Percentiles rank a stretch among this genome's conserved stretches.
Evolutionary conservation across 2,888 invertebrate species (phyloP).

Genomic region (Crocallis elinguaria): DNA sequence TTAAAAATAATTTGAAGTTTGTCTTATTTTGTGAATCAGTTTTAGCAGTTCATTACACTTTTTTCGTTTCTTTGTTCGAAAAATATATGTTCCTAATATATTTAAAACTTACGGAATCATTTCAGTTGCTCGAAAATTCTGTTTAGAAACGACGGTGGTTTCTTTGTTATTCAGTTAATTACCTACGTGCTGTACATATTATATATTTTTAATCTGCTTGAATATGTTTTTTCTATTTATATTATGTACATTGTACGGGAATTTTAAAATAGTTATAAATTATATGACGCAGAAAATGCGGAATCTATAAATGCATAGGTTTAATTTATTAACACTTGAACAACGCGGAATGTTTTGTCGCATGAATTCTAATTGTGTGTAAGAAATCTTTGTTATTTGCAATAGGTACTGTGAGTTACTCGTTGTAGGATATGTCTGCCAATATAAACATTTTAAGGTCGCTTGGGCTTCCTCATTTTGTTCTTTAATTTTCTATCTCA

Average conservation of each 20-base stretch:
- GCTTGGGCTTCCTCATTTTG: slow-evolving; percentile 47
- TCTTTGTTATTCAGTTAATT: background rate
- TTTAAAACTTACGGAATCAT: too few species aligned
- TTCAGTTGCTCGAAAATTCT: too few species aligned
- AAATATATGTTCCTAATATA: too few species aligned
- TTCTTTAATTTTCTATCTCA: slow-evolving; percentile 47
- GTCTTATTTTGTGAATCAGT: slow-evolving; percentile 1
- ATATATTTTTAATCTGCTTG: background rate
- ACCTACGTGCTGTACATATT: too few species aligned
- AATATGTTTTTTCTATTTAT: background rate
- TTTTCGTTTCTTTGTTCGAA: slow-evolving; percentile 26
- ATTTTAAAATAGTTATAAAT: background rate
- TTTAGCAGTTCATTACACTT: slow-evolving; percentile 43
- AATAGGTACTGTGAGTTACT: slow-evolving; percentile 20
- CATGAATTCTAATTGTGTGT: slow-evolving; percentile 40
- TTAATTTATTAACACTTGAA: slow-evolving; percentile 31
- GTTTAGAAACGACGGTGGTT: background rate
- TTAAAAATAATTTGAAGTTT: background rate
- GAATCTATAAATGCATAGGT: slow-evolving; percentile 31
- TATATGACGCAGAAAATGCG: slow-evolving; percentile 22
- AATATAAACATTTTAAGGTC: slow-evolving; percentile 39
- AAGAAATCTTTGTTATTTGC: slow-evolving; percentile 39
- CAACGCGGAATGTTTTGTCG: slow-evolving; percentile 47
- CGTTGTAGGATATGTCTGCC: slow-evolving; percentile 23
- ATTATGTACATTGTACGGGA: background rate